Percentiles rank a stretch among this genome's conserved stretches.
Conservation (phyloP, 2,797 vertebrate genomes). For the Anguilla megastoma region DNA sequence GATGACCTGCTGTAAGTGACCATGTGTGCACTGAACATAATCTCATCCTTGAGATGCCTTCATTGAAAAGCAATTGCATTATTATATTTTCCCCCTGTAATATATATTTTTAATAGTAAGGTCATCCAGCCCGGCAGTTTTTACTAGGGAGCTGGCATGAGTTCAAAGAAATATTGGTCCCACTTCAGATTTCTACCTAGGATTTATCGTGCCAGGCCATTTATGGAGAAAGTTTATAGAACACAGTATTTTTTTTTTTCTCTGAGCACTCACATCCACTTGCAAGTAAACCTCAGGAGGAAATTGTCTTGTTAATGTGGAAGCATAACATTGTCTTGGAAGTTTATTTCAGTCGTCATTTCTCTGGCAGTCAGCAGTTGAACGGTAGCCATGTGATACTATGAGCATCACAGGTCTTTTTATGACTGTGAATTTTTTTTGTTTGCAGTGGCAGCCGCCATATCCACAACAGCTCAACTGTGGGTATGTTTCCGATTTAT, state of each 20-base stretch:
- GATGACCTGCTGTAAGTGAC: conserved; percentile 55
- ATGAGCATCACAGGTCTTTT: conserved; percentile 40
- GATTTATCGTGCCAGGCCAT: conserved; percentile 65
- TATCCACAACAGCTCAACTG: not conserved
- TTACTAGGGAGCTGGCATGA: conserved; percentile 62
- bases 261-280: conserved; percentile 33
- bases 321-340: conserved; percentile 36
- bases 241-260: conserved; percentile 61
- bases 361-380: conserved; percentile 52
- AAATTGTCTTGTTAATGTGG: conserved; percentile 59
- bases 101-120: conserved; percentile 62
- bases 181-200: conserved; percentile 67
- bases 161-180: conserved; percentile 66
- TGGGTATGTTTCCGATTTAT: conserved; percentile 46
- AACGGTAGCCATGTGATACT: conserved; percentile 53
- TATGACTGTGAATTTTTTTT: conserved; percentile 36
- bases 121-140: conserved; percentile 63
- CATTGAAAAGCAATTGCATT: conserved; percentile 56
- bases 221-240: conserved; percentile 69
- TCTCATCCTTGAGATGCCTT: conserved; percentile 54
- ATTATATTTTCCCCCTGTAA: conserved; percentile 50
- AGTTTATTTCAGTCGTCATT: conserved; percentile 59
- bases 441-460: conserved; percentile 29
- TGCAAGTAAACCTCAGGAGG: conserved; percentile 45
- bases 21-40: conserved; percentile 53